A percentile compares a stretch with the other conserved stretches of the same genome.
These are phyloP conservation scores for Nomada fabriciana DNA, from an alignment of 2,888 invertebrate genomes.

Conservation along the genomic window DNA sequence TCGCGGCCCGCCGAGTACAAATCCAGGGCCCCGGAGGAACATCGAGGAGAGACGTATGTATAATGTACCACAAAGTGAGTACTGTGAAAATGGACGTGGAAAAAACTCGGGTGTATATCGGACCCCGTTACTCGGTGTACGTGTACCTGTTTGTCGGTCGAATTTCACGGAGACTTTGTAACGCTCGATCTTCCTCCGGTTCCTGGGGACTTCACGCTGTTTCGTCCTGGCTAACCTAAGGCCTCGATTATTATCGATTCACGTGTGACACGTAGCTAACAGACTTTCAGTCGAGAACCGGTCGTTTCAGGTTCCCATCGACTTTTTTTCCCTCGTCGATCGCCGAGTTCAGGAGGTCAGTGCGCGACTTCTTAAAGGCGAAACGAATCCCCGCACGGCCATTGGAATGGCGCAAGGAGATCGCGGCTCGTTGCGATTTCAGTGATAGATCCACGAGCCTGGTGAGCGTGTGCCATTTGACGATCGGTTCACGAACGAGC, in stretches of 20 bases:
- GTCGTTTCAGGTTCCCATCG: constrained; percentile 42
- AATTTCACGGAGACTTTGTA: neutral
- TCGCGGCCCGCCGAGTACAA: too few species aligned
- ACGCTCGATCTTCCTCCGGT: neutral
- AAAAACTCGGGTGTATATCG: neutral
- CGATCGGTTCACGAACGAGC: constrained; percentile 17
- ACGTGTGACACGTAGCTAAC: constrained; percentile 5
- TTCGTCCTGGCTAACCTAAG: neutral
- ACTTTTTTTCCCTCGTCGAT: constrained; percentile 40
- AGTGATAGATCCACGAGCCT: neutral
- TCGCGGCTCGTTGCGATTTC: constrained; percentile 29
- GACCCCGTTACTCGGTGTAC: neutral
- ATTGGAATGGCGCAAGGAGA: constrained; percentile 44
- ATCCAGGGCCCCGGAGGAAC: too few species aligned
- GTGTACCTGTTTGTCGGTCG: neutral
- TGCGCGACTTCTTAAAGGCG: constrained; percentile 45
- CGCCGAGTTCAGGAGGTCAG: constrained; percentile 67
- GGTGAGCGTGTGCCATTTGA: constrained; percentile 44
- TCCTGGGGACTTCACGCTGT: too few species aligned
- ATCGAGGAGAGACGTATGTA: too few species aligned
- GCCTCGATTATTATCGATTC: constrained; percentile 14
- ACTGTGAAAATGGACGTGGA: neutral
- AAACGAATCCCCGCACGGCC: constrained; percentile 40
- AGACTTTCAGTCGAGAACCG: constrained; percentile 39
- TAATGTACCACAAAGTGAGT: too few species aligned